Conservation (phyloP, 2,113 vertebrate genomes). For the Boulengeromyrus knoepffleri region DNA sequence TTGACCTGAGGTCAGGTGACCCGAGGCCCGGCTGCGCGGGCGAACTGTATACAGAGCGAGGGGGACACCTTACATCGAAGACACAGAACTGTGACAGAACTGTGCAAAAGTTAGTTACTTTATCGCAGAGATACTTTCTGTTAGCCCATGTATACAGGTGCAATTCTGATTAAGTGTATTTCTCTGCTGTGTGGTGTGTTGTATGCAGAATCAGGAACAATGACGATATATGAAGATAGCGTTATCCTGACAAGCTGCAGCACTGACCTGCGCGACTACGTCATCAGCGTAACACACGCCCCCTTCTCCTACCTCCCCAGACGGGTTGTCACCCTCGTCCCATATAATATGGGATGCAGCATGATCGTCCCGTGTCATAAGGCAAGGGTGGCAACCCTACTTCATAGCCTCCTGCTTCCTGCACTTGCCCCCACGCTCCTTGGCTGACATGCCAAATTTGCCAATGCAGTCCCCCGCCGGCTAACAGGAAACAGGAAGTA, state of each 20-base stretch:
- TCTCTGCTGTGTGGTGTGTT: neutral
- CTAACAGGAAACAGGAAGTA: neutral
- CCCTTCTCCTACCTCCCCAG: neutral
- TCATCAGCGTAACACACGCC: conserved; percentile 27
- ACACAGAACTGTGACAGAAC: neutral
- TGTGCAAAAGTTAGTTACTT: neutral
- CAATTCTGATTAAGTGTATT: neutral
- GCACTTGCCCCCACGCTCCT: conserved; percentile 21
- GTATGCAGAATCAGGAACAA: conserved; percentile 33
- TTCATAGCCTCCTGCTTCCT: conserved; percentile 29
- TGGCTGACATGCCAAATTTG: conserved; percentile 22
- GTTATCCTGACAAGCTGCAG: conserved; percentile 64
- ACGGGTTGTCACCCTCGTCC: too few species aligned
- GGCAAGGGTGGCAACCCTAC: too few species aligned
- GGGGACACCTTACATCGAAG: neutral
- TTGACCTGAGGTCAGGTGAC: neutral
- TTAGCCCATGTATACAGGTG: neutral
- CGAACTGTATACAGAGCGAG: too few species aligned
- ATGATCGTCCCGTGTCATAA: too few species aligned
- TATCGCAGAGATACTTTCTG: neutral
- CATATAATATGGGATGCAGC: too few species aligned
- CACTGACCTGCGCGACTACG: conserved; percentile 54
- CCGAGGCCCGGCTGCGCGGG: neutral
- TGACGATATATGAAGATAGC: conserved; percentile 58
- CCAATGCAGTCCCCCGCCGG: neutral